Base-by-base conservation (phyloP, 2,888 invertebrate genomes). In the Agrilus mali region DNA sequence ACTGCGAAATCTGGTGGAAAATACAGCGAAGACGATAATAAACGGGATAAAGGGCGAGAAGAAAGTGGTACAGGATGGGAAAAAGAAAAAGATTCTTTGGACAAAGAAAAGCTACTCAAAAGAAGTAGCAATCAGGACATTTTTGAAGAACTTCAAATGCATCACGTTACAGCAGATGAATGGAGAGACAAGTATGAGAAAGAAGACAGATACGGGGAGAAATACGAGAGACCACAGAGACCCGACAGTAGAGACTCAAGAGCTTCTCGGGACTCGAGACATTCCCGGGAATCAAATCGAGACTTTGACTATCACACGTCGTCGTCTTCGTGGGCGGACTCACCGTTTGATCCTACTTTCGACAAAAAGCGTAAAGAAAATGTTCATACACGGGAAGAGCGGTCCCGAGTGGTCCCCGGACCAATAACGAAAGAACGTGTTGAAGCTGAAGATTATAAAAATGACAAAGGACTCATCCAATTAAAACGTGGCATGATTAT, bases 361-460 rank as follows among this genome's bases (percentile, higher is more conserved):
- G 60, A 63, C 42, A 65, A 67, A 36, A 63, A 60, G 47, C 59
- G 63, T 43, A 59, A 66, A 44, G 60, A 60, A 33, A 48, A 52
- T 17, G 41, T 49, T 40, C 10, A 27, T 10, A 27, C 27, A 27
- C 59, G 60, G 47, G 61, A 63, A 38, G 62, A 64, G 43, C 57
- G 68, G 20, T 63, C 73, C 41, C 27, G 27, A 5, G 66, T 68
- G 47, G 72, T 75, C n/a, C 74, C 75, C 1, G 75, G 74, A 14
- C 75, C 77, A 2, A 74, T 77, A 8, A 77, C 75, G 1, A 69
- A 74, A 47, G 77, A 78, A 43, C 72, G 74, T 50, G 65, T 78
- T 14, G 76, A 75, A 54, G 75, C 75, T 1, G 74, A 74, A 34
- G 75, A 76, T 57, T 53, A 68, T 35, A 66, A 69, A 48, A 63